Evolutionary conservation across 2,888 invertebrate species (phyloP), one percentile per base, ranked within the genome.

Genomic region (Cancer borealis): DNA sequence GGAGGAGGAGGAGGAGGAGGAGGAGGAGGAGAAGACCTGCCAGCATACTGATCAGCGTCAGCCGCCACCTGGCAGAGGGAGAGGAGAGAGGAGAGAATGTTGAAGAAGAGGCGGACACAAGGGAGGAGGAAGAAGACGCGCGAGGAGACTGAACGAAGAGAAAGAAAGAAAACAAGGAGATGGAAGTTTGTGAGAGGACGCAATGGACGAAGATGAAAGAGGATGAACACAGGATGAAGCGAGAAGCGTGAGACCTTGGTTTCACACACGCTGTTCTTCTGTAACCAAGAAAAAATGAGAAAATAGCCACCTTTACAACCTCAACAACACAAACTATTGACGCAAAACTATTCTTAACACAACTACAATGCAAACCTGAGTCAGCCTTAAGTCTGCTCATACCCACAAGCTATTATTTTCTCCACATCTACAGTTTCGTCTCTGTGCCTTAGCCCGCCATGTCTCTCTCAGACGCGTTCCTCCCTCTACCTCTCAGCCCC

Each of bases 61-160:
- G 49, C 88, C 45, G 49, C 89, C 89, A 46, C 49, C 45, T 47
- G 73, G 73, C 73, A 73, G n/a, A 73, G 73, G 73, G 73, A 73
- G 73, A 21, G 21, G 73, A 66, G 66, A 66, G n/a, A 54, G 54
- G 73, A 73, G 73, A 73, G 26, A 73, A 79, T 79, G 79, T 79
- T 79, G 30, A 26, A 30, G 79, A 79, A 79, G 79, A 79, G 79
- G 79, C 79, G 12, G 79, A 79, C 79, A 30, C 79, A 79, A 30
- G 79, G 30, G 79, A 79, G 30, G 30, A 79, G 30, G 79, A 79
- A 30, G 79, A 10, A 30, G 8, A 26, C 10, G 30, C 66, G 79
- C 79, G 30, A 79, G 30, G 79, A 79, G 79, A 21, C 26, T 21
- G 66, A 66, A 66, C n/a, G 66, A 66, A 6, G 66, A 66, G 66